These are phyloP conservation scores for Papilio polytes DNA, from an alignment of 1,140 invertebrate genomes.

Conservation along the genomic window DNA sequence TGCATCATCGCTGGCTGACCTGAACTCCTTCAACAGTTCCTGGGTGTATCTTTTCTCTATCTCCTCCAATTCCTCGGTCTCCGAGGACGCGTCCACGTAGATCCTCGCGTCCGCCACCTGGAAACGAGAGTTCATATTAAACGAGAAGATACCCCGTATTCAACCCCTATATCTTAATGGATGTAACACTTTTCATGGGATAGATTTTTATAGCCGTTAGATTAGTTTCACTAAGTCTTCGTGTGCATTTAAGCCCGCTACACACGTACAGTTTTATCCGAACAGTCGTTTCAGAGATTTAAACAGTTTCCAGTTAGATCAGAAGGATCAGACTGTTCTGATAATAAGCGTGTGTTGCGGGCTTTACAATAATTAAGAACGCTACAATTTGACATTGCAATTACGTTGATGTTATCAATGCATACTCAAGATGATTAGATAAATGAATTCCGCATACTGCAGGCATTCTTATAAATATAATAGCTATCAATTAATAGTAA, in stretches of 20 bases:
- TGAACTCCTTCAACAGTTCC: conserved; percentile 57
- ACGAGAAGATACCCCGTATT: background rate
- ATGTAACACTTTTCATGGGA: background rate
- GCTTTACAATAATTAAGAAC: background rate
- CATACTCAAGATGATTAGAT: background rate
- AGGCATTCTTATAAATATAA: background rate
- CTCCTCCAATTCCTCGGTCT: conserved; percentile 43
- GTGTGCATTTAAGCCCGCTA: no score
- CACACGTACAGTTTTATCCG: no score
- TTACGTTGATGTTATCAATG: conserved; percentile 4
- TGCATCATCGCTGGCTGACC: conserved; percentile 52
- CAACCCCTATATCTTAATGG: no score
- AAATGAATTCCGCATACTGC: background rate
- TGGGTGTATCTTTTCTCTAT: conserved; percentile 62
- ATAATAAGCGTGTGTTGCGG: no score
- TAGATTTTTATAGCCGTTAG: background rate
- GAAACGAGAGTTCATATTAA: conserved; percentile 38
- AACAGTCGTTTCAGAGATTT: no score
- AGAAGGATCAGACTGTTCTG: no score
- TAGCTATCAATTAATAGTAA: no score
- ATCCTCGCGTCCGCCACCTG: conserved; percentile 41
- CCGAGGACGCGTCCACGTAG: conserved; percentile 46
- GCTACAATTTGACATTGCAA: background rate
- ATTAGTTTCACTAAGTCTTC: no score
- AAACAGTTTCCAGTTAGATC: no score